These are phyloP conservation scores for Fukomys damarensis DNA, from an alignment of 2,113 vertebrate genomes.

Conservation along the genomic window DNA sequence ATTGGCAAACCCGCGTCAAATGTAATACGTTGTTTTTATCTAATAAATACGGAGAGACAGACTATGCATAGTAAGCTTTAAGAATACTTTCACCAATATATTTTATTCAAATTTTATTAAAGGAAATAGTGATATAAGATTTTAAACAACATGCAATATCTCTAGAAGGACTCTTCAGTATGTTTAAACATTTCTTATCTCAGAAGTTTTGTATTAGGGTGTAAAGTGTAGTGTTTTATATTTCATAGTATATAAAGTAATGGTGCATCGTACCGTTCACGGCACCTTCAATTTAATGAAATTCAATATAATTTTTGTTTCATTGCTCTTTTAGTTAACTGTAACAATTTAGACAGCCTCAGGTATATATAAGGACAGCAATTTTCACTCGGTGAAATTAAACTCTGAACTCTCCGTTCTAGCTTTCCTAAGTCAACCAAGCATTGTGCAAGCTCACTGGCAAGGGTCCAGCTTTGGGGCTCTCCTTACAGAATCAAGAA, in stretches of 20 bases:
- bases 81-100: neutral
- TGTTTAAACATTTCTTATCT: neutral
- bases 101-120: neutral
- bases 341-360: neutral
- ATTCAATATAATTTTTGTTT: neutral
- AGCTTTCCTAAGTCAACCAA: neutral
- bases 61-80: neutral
- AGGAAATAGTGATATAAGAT: neutral
- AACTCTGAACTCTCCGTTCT: neutral
- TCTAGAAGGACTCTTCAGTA: neutral
- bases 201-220: neutral
- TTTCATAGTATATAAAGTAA: constrained; percentile 5
- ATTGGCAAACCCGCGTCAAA: neutral
- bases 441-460: neutral
- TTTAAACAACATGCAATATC: neutral
- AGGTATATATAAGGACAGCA: neutral
- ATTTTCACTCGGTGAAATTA: neutral
- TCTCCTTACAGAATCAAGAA: neutral
- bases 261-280: neutral
- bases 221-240: neutral
- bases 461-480: neutral
- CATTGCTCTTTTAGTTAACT: neutral
- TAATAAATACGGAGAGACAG: neutral
- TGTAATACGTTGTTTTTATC: too few species aligned
- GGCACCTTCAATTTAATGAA: neutral